A percentile compares a stretch with the other conserved stretches of the same genome.
These are phyloP conservation scores for Hylyphantes graminicola DNA, from an alignment of 1,140 invertebrate genomes.

Conservation along the genomic window DNA sequence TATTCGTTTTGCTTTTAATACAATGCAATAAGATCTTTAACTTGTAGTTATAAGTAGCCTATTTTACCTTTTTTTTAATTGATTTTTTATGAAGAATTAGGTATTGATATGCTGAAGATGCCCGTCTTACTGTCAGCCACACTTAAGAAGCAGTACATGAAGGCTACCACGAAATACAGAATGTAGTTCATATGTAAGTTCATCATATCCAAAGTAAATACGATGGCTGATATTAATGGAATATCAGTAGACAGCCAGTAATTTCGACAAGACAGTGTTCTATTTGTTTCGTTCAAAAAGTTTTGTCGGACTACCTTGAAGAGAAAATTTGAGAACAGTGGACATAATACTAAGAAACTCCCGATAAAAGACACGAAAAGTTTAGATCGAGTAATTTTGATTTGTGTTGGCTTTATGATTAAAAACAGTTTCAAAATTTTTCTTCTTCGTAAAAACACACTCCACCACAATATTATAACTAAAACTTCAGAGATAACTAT, in stretches of 20 bases:
- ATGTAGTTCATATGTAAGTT: not conserved
- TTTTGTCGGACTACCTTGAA: not conserved
- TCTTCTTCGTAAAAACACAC: not conserved
- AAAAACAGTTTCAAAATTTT: not conserved
- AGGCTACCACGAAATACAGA: not conserved
- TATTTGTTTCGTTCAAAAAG: not conserved
- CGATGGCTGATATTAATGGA: not conserved
- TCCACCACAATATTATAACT: not conserved
- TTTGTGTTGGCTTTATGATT: not conserved
- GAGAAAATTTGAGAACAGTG: not conserved
- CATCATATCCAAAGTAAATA: not conserved
- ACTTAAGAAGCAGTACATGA: not conserved
- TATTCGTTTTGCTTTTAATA: too few relatives aligned
- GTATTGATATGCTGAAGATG: too few relatives aligned
- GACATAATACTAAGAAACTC: not conserved
- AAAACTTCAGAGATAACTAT: not conserved
- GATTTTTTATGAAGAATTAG: too few relatives aligned
- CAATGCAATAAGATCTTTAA: too few relatives aligned
- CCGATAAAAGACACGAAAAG: not conserved
- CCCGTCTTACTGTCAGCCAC: too few relatives aligned
- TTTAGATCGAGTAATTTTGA: not conserved
- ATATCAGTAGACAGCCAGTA: not conserved
- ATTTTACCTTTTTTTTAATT: too few relatives aligned
- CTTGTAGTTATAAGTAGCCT: too few relatives aligned
- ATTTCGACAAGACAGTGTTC: not conserved